Evolutionary conservation across 1,140 invertebrate species (phyloP), one percentile per base, ranked within the genome.

Genomic region (Sarcophaga peregrina): DNA sequence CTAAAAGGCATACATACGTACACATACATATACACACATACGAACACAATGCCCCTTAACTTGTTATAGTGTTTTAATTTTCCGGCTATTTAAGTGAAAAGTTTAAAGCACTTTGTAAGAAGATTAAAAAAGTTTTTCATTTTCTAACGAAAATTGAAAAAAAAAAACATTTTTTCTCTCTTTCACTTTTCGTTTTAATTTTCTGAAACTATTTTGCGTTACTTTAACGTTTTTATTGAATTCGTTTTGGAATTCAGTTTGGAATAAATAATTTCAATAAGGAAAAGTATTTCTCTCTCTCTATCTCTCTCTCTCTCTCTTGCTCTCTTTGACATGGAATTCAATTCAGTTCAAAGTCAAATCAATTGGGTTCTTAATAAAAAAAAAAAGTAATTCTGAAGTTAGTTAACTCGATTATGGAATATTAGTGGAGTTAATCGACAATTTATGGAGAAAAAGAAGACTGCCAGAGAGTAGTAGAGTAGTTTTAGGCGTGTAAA

Each of bases 1-100:
- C 62, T 25, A 25, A 72, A 17, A 25, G 62, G 8, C 17, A 72
- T 20, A 25, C 9, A 54, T 11, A 72, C 62, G n/a, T 5, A 68
- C 5, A 15, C 7, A 5, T 0, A 37, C 1, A 37, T 4, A 37
- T 4, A 37, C 25, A 37, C 25, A 37, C 7, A 68, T 11, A 17
- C 15, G 11, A 1, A 68, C 1, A 7, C 7, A 68, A 3, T 0
- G 17, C n/a, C 0, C 45, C 9, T 0, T 52, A 78, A 78, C 75
- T 78, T 78, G 75, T 78, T 78, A 78, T 78, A 78, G 75, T 52
- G 48, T 78, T 78, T 78, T 78, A 78, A 78, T 78, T 78, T 78
- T 78, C 75, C 75, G 75, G 75, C 75, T 78, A 78, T 78, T 78
- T 78, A 78, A 78, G 75, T 78, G 47, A 78, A 78, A 78, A 78